Conservation (phyloP, 2,888 invertebrate genomes). For the Myopa tessellatipennis region DNA sequence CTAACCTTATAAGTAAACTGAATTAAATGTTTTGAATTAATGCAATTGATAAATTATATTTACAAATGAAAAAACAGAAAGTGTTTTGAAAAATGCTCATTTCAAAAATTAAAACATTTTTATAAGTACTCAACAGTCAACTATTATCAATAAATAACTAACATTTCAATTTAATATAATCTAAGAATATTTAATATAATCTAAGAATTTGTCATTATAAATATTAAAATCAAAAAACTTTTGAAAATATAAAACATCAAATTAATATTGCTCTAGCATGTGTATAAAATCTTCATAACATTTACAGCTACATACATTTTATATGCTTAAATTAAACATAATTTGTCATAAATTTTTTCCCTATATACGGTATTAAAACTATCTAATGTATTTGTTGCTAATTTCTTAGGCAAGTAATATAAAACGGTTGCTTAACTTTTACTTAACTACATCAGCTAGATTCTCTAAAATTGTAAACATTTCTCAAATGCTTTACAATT, state of each 20-base stretch:
- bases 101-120: too few relatives aligned
- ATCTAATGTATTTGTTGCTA: constrained; percentile 32
- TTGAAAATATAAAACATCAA: neutral
- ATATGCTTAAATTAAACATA: neutral
- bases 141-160: too few relatives aligned
- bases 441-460: neutral
- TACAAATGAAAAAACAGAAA: neutral
- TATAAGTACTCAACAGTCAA: too few relatives aligned
- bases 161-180: too few relatives aligned
- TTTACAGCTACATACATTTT: neutral
- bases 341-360: neutral
- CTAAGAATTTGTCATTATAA: too few relatives aligned
- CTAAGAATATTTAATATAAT: too few relatives aligned
- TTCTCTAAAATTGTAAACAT: neutral
- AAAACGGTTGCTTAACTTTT: constrained; percentile 23
- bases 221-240: too few relatives aligned
- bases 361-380: constrained; percentile 34
- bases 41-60: neutral
- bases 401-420: constrained; percentile 31
- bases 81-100: neutral
- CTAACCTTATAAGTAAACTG: neutral
- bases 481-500: neutral
- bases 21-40: neutral
- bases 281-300: neutral
- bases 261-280: neutral